Evolutionary conservation across 2,797 vertebrate species (phyloP), one percentile per base, ranked within the genome.

Genomic region (Orientallactaga sibirica): DNA sequence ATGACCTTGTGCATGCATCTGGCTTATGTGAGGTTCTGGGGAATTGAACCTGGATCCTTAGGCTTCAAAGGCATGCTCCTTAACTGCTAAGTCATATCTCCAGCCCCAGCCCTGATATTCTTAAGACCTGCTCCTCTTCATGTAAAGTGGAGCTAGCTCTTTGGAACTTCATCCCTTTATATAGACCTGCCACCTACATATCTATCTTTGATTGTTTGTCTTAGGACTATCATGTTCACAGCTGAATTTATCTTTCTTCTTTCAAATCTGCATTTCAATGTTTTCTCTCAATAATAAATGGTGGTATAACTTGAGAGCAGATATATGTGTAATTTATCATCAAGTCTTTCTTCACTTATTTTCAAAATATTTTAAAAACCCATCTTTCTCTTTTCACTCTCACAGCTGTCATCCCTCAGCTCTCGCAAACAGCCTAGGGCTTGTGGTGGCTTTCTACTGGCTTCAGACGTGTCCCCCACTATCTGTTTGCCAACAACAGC

Each of bases 181-280:
- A 52, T 71, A 10, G 22, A 55, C 24, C 4, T 86, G 18, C 3
- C 25, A 64, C 33, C 22, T 81, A 9, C 58, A 66, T 85, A 64
- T 27, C 20, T 76, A 48, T 68, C 33, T 67, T 43, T 77, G 48
- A 37, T 37, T 62, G 37, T 67, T 25, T 88, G 37, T 73, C 33
- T 37, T 37, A 16, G 68, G 70, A 20, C 33, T n/a, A 3, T 37
- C 8, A 37, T 37, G 22, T 55, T 33, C 43, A 48, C 82, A 79
- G 43, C 6, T 41, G 61, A 88, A 91, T 15, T 67, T 37, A 74
- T 29, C 12, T 68, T 71, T 48, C 33, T 55, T 15, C 27, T 82
- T 91, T 86, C 85, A 68, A 58, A 88, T 71, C 33, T 58, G 22
- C 43, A n/a, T 86, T 19, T 85, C 33, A 85, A 88, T 20, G 15